phyloP scores from a whole-genome alignment of 2,888 invertebrate species.

The Acanthoscelides obtectus region DNA sequence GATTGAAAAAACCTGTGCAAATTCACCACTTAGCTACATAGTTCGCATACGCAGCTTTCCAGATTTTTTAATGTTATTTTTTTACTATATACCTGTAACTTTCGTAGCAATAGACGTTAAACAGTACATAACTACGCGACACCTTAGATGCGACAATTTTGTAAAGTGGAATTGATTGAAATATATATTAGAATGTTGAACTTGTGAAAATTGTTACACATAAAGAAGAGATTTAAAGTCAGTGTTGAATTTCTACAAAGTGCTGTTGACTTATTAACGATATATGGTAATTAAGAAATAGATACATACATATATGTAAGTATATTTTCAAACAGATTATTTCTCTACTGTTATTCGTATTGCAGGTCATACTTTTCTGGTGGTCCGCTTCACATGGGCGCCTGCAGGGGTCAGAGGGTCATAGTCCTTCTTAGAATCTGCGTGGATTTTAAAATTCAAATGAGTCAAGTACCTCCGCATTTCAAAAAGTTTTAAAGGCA shows the following conservation, averaged over 20 bases:
- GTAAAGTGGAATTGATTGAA: background rate
- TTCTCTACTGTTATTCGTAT: too few relatives aligned
- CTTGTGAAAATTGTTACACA: background rate
- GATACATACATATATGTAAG: background rate
- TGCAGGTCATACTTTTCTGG: too few relatives aligned
- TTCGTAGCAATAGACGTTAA: background rate
- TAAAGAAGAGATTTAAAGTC: background rate
- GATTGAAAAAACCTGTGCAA: background rate
- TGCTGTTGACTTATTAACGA: background rate
- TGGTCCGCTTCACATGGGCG: too few relatives aligned
- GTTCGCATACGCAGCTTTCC: background rate
- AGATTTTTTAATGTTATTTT: background rate
- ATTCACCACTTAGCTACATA: background rate
- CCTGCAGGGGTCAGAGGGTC: too few relatives aligned
- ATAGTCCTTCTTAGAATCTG: too few relatives aligned
- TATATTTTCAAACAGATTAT: background rate
- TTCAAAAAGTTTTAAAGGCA: too few relatives aligned
- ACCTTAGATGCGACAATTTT: background rate
- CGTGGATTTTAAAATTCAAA: too few relatives aligned
- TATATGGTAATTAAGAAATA: background rate
- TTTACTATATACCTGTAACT: background rate
- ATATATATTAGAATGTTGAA: background rate
- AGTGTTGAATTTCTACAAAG: background rate
- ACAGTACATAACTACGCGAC: background rate
- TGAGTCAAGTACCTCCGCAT: too few relatives aligned